Conservation (phyloP, 2,797 vertebrate species). For the Discoglossus pictus region DNA sequence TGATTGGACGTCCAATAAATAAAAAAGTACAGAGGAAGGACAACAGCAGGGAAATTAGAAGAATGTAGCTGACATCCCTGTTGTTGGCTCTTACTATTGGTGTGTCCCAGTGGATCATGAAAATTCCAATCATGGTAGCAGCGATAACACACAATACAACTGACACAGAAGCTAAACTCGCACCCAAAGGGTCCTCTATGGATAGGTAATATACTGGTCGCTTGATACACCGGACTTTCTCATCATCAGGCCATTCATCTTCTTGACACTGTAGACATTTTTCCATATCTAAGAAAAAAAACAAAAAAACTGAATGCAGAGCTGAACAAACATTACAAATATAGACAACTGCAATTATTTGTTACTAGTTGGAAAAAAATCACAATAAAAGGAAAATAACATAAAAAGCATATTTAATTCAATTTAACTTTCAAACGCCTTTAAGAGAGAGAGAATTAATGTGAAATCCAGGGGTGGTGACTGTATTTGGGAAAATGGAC, state of each 20-base stretch:
- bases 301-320: neutral
- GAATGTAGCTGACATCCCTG: constrained; percentile 2
- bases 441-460: too few relatives aligned
- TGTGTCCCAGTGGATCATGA: neutral
- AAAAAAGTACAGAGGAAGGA: constrained; percentile 7
- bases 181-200: neutral
- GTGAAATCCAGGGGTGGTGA: too few relatives aligned
- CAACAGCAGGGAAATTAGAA: constrained; percentile 11
- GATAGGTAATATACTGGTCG: neutral
- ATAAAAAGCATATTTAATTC: too few relatives aligned
- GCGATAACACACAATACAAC: neutral
- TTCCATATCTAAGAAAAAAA: neutral
- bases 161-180: neutral
- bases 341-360: too few relatives aligned
- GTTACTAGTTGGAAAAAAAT: too few relatives aligned
- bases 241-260: neutral
- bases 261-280: neutral
- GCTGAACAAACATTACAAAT: too few relatives aligned
- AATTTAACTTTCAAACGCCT: too few relatives aligned
- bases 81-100: constrained; percentile 29
- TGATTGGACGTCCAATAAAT: constrained; percentile 3
- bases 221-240: neutral
- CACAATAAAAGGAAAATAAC: too few relatives aligned
- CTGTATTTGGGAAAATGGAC: too few relatives aligned
- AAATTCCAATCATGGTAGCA: neutral